Evolutionary conservation across 2,113 vertebrate species (phyloP), one percentile per base, ranked within the genome.

Genomic region (Rhinopomastus cyanomelas): DNA sequence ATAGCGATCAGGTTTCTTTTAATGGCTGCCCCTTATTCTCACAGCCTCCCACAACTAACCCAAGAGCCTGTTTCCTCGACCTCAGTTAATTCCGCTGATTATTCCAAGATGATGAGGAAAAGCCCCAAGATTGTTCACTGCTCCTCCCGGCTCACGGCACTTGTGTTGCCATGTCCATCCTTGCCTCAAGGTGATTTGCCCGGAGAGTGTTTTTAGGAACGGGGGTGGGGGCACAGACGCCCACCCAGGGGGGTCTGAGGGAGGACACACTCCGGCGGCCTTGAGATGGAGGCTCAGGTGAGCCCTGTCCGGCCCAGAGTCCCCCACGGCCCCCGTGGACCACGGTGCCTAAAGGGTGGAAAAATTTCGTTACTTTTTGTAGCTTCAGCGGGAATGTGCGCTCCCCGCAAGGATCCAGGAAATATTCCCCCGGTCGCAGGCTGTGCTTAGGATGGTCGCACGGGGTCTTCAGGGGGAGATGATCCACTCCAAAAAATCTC

Each of bases 21-120:
- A 98, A 98, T 98, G 98, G 98, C 96, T 98, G 95, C 95, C 97
- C 97, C 96, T 95, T 98, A 97, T 98, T 98, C 98, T 98, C 98
- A 98, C 98, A 98, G 97, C 98, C 98, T 98, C 98, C 98, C 97
- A 95, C 96, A 93, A 97, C 98, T 98, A 97, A 98, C 98, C 97
- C 97, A 92, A 97, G 98, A 97, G 97, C 97, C 97, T 97, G 98
- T 97, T 97, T 96, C 97, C 96, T 95, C 97, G 98, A 98, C 98
- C 98, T 98, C 96, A 95, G 96, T 98, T 98, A 98, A 98, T 98
- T 98, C 97, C 97, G 72, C 97, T 99, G 98, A 98, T 99, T 98
- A 98, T 96, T 99, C 97, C 98, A 99, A 98, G 98, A 98, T 99
- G 98, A 98, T 95, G 78, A 90, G 85, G 96, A 97, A 42, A 93